These are phyloP conservation scores for Ernsta delagoae DNA, from an alignment of 2,888 invertebrate genomes.

Conservation along the genomic window DNA sequence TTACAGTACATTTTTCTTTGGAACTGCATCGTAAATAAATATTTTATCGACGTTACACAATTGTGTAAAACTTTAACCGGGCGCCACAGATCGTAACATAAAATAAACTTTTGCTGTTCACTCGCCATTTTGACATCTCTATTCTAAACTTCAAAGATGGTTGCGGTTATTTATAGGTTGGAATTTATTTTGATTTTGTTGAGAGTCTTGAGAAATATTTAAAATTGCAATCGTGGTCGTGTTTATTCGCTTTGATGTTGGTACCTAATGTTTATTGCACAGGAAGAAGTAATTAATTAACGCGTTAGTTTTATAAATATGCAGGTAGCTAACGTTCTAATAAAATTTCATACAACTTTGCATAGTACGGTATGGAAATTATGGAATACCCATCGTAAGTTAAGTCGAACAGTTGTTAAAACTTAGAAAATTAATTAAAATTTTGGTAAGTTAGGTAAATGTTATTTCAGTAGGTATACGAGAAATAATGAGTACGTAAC, in stretches of 20 bases:
- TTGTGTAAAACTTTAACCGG: conserved; percentile 61
- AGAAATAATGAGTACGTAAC: too few species aligned
- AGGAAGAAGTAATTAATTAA: conserved; percentile 10
- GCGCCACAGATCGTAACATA: conserved; percentile 54
- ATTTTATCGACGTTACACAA: conserved; percentile 47
- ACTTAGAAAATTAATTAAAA: too few species aligned
- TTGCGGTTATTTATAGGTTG: conserved; percentile 41
- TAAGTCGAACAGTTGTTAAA: too few species aligned
- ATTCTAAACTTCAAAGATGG: conserved; percentile 63
- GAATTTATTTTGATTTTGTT: conserved; percentile 33
- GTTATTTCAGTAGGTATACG: too few species aligned
- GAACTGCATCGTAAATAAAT: conserved; percentile 42
- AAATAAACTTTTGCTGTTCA: conserved; percentile 60
- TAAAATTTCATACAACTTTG: too few species aligned
- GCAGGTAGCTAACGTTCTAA: too few species aligned
- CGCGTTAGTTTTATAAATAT: too few species aligned
- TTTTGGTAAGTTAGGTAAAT: too few species aligned
- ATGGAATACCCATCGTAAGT: too few species aligned
- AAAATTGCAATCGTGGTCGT: conserved; percentile 9
- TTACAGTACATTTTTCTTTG: conserved; percentile 39
- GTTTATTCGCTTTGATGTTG: conserved; percentile 1
- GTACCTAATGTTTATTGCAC: neutral
- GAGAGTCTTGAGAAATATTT: neutral
- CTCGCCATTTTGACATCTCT: conserved; percentile 68
- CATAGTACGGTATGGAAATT: too few species aligned